Base-by-base conservation (phyloP, 2,113 vertebrate species). In the Sylvietta virens region DNA sequence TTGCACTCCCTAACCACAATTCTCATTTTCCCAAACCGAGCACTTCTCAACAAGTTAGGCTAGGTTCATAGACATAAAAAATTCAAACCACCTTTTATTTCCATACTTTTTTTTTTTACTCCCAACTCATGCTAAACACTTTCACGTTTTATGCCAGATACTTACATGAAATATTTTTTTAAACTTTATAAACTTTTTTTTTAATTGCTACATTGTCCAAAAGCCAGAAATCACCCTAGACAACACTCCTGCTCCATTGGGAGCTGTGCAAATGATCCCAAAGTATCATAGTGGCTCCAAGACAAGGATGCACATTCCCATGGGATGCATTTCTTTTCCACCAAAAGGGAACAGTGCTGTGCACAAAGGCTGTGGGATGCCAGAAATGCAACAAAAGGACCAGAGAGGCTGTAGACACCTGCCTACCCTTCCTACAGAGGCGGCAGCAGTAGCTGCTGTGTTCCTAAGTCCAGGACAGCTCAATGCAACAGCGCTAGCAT, bases 11-110 rank as follows among this genome's bases (percentile, higher is more conserved):
- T 90, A 96, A 94, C 81, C 90, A 94, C 90, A 92, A 35, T 5
- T 56, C 24, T 83, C 40, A 28, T 95, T 95, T 95, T 95, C 88
- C 72, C 88, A 95, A 96, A 93, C 51, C 44, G 57, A 79, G 88
- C 64, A 71, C 83, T 81, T 92, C 82, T 96, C 82, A 94, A 81
- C 88, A 92, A 81, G 86, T 90, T 88, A 88, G 82, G 69, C 65
- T 90, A 60, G 88, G 61, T 69, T 89, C 73, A 84, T 40, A 88
- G 56, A 83, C 70, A 84, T 44, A 45, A 91, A 91, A 93, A 90
- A 94, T 86, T 90, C 58, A 77, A 77, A 54, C 56, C 40, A 66
- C 37, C 18, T 22, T 47, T 86, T 90, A 84, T 90, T 93, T 93
- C 64, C 82, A 89, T 84, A 57, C 56, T 30, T 50, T 37, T 72